phyloP scores from a whole-genome alignment of 2,797 vertebrate species.

The Spinibarbus caldwelli region DNA sequence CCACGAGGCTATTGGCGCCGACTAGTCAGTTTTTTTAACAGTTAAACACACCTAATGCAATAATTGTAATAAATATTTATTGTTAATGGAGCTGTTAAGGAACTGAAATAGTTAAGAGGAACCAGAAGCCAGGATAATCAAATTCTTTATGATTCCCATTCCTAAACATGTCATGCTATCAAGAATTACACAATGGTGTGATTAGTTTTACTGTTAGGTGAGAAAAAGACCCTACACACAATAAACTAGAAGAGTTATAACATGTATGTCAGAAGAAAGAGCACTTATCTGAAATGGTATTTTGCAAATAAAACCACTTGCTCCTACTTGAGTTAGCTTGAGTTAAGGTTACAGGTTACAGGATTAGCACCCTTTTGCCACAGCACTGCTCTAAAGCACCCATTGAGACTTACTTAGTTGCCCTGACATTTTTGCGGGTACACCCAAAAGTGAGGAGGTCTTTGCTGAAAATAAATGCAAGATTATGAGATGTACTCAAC shows the following conservation, averaged over 20 bases:
- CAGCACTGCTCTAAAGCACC: constrained; percentile 33
- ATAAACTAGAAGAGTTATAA: constrained; percentile 1
- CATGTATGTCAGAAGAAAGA: constrained; percentile 20
- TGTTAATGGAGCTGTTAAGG: neutral
- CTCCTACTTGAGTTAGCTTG: constrained; percentile 28
- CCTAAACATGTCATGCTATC: constrained; percentile 25
- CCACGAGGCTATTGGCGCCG: too few species aligned
- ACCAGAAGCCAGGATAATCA: neutral
- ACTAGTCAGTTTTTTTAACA: neutral
- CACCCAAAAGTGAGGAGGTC: constrained; percentile 40
- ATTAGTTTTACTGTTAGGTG: constrained; percentile 41
- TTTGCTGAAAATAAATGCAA: constrained; percentile 55
- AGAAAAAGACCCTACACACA: constrained; percentile 17
- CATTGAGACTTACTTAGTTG: constrained; percentile 60
- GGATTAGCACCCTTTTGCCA: constrained; percentile 45
- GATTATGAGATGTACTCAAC: constrained; percentile 47
- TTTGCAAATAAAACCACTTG: constrained; percentile 17
- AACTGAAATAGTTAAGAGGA: neutral
- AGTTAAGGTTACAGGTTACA: constrained; percentile 48
- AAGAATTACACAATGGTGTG: neutral
- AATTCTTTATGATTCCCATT: constrained; percentile 26
- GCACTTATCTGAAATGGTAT: neutral
- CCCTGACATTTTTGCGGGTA: constrained; percentile 41
- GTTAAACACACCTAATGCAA: neutral
- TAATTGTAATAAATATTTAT: neutral